Evolutionary conservation across 2,113 vertebrate species (phyloP), one percentile per base, ranked within the genome.

Genomic region (Semicossyphus pulcher): DNA sequence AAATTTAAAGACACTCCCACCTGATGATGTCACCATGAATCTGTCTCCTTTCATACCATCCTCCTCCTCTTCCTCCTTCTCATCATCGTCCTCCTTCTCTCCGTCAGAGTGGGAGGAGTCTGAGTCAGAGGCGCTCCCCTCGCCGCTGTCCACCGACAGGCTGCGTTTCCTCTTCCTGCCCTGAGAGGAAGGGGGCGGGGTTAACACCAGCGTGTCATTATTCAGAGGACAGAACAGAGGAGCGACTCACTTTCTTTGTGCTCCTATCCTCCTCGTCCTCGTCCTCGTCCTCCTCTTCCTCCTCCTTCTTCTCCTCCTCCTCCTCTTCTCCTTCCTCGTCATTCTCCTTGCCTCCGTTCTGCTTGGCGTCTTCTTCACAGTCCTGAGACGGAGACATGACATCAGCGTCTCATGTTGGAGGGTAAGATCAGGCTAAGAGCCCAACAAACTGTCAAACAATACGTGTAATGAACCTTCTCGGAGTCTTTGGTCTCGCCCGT

Each of bases 131-230:
- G 88, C 94, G 0, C 95, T 7, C 89, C 95, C 91, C 65, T 92
- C 91, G 0, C 88, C 90, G 0, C 90, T 91, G 85, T 92, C 91
- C 0, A 73, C 91, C 0, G 91, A 92, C 63, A 86, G 34, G 11
- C 96, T 97, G 62, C 90, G 94, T 60, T 96, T 96, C 81, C 96
- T 88, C 67, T 95, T 96, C 49, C 94, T 93, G 77, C 88, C 90
- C 76, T 92, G 74, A 92, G 92, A 80, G 41, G n/a, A 73, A 34
- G 62, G 28, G 26, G 64, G n/a, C 11, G 39, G 48, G 21, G 28
- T 78, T 58, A 11, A 29, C 25, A 21, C 16, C 26, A 4, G 2
- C 0, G 0, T 2, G 5, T 45, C 1, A 7, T 4, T 4, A 5
- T 7, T 1, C 10, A 0, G 0, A 1, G 1, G 0, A 11, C 4